Base-by-base conservation (phyloP, 1,140 invertebrate genomes). In the Cotesia chilonis region DNA sequence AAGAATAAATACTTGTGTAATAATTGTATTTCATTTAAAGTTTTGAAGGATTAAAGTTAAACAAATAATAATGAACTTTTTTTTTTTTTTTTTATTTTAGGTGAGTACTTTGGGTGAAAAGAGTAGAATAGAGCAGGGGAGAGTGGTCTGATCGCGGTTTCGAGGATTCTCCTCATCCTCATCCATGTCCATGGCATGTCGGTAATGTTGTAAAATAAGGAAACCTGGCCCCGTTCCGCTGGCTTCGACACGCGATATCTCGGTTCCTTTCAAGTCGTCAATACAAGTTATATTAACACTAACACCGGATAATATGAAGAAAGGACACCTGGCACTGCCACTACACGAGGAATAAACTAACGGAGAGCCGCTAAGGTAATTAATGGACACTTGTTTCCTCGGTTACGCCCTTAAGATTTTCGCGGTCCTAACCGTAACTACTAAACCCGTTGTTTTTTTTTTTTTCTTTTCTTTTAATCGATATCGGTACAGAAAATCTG, bases 361-460 rank as follows among this genome's bases (percentile, higher is more conserved):
- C 66, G 66, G 66, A 68, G 52, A 57, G 54, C 51, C 66, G 12
- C 66, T 12, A 4, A 17, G 20, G 57, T 68, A 68, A 68, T 67
- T 36, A 67, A 67, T 67, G 65, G 47, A 67, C 14, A 52, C 65
- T 67, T 35, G 54, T 52, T 52, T 67, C 17, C 54, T 52, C 51
- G 47, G 41, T 67, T n/a, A 55, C 54, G 54, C 54, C 54, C 54
- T 47, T 6, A 28, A 28, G 28, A 28, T 28, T 28, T 28, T 28
- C 28, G 28, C 1, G 3, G 28, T 28, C 28, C 28, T 28, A 28
- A 28, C 28, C 28, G 28, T 28, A 28, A 28, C 28, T 28, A 28
- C 3, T 28, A 28, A 28, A 28, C 3, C 28, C 3, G 28, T 28
- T 28, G 28, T 28, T 28, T 28, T 28, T 28, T 28, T 28, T 28